These are phyloP conservation scores for Lathamus discolor DNA, from an alignment of 2,113 vertebrate genomes.

Conservation along the genomic window DNA sequence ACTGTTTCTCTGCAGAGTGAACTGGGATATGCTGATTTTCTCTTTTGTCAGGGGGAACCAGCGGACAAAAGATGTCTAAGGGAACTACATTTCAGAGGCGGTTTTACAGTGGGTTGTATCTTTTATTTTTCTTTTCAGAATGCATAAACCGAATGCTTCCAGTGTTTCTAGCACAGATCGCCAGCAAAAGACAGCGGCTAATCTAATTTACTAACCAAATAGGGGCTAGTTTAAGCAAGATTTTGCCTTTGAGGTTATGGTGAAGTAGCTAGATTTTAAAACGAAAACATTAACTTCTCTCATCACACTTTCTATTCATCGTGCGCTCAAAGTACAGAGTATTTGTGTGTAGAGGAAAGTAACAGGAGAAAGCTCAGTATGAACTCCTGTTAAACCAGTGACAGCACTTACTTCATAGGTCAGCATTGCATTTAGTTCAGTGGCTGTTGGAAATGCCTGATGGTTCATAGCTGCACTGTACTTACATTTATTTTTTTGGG, in stretches of 20 bases:
- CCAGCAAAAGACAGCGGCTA: fast-evolving
- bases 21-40: too few relatives aligned
- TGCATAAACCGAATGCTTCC: background rate
- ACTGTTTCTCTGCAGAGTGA: background rate
- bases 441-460: background rate
- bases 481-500: background rate
- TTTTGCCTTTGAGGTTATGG: background rate
- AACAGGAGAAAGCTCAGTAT: background rate
- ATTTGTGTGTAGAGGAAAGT: background rate
- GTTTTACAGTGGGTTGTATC: background rate
- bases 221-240: background rate
- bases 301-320: background rate
- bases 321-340: fast-evolving
- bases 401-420: background rate
- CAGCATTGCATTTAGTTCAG: background rate
- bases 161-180: background rate
- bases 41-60: too few relatives aligned
- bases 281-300: background rate
- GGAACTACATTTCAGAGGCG: background rate
- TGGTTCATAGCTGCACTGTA: background rate
- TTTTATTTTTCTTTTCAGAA: background rate
- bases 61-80: background rate
- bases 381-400: background rate
- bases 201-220: background rate
- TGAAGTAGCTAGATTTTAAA: background rate